Conservation (phyloP, 2,113 vertebrate species). For the Neotoma lepida region DNA sequence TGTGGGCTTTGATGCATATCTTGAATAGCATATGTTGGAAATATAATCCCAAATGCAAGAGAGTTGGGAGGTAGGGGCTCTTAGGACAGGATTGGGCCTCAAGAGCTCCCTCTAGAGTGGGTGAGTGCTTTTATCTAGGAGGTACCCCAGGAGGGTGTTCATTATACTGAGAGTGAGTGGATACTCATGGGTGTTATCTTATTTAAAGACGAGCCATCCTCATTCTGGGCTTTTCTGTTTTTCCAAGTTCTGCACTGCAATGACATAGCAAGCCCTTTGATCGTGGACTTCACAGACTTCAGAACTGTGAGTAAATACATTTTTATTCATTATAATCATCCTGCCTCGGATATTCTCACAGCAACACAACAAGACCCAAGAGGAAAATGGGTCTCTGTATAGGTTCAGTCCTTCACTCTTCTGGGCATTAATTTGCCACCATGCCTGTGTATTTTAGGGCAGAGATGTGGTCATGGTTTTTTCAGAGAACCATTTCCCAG, state of each 20-base stretch:
- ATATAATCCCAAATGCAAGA: neutral
- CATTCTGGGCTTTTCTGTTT: neutral
- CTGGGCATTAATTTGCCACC: neutral
- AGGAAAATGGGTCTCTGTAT: neutral
- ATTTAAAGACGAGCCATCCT: neutral
- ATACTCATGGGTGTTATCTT: neutral
- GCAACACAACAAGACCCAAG: neutral
- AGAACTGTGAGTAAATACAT: neutral
- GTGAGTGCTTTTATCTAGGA: neutral
- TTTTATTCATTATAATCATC: neutral
- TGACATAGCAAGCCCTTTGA: neutral
- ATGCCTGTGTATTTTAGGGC: neutral
- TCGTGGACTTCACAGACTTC: neutral
- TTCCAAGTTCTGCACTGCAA: neutral
- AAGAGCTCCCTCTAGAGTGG: neutral
- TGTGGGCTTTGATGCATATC: neutral
- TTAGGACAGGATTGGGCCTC: neutral
- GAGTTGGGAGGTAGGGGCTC: neutral
- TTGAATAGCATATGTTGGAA: neutral
- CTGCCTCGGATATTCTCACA: neutral
- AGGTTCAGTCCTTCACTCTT: neutral
- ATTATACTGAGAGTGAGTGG: neutral
- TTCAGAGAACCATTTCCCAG: rapidly evolving
- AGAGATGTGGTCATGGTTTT: neutral
- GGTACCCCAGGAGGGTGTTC: neutral